Evolutionary conservation across 2,113 vertebrate species (phyloP).

Genomic region (Melanocharis versteri): DNA sequence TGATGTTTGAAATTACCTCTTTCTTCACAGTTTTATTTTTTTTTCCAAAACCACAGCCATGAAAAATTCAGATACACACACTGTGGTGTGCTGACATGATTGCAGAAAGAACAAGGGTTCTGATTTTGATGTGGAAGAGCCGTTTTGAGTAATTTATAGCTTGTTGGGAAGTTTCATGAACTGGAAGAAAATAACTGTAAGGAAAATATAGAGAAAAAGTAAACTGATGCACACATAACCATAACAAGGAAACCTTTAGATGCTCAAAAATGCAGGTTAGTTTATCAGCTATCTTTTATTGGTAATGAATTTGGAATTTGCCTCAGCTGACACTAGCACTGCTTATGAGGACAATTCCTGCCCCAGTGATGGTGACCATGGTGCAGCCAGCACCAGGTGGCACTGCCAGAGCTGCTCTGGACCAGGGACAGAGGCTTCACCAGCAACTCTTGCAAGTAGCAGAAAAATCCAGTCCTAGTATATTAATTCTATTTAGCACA

Average conservation of each 20-base stretch:
- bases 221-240: background rate
- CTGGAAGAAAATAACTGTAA: background rate
- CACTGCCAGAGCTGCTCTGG: background rate
- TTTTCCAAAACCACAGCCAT: background rate
- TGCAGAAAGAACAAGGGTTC: background rate
- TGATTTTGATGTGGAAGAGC: background rate
- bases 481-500: background rate
- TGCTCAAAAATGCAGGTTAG: background rate
- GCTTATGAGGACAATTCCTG: background rate
- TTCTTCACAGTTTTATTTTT: background rate
- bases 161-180: background rate
- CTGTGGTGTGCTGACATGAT: background rate
- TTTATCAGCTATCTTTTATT: background rate
- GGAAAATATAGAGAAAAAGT: background rate
- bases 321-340: background rate
- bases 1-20: background rate
- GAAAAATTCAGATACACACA: background rate
- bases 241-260: background rate
- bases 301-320: background rate
- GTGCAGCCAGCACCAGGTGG: background rate
- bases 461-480: background rate
- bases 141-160: background rate
- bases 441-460: background rate
- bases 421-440: rapidly evolving
- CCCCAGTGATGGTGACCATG: rapidly evolving